These are phyloP conservation scores for Quadroppia sp. DNA, from an alignment of 2,888 invertebrate genomes.

Conservation along the genomic window DNA sequence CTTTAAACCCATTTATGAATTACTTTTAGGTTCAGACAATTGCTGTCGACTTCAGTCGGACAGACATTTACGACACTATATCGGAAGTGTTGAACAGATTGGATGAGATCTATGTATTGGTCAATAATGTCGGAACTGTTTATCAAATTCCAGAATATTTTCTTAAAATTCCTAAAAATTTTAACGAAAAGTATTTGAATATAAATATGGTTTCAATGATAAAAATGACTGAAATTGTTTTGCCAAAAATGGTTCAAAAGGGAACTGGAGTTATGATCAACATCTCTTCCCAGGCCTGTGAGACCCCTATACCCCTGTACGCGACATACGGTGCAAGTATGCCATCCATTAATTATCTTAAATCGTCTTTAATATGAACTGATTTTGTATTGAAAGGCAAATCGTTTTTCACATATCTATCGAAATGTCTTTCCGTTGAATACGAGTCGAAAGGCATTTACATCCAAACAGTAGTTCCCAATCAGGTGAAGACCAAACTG, in stretches of 20 bases:
- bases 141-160: neutral
- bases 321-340: constrained; percentile 34
- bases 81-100: neutral
- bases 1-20: neutral
- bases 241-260: constrained; percentile 28
- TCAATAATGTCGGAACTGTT: constrained; percentile 6
- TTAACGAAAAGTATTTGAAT: neutral
- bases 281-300: neutral
- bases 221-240: constrained; percentile 10
- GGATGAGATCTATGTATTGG: neutral
- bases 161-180: neutral
- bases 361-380: too few species aligned
- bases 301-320: neutral
- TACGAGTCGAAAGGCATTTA: neutral
- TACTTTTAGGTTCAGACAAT: neutral
- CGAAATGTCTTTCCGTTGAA: neutral
- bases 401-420: too few species aligned
- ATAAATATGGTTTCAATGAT: constrained; percentile 2
- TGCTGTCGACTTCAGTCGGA: neutral
- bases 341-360: too few species aligned
- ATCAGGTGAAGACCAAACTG: too few species aligned
- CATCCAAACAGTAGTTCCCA: constrained; percentile 28
- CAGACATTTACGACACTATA: constrained; percentile 10
- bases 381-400: too few species aligned
- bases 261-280: constrained; percentile 33